A percentile compares a stretch with the other conserved stretches of the same genome.
Conservation (phyloP, 1,140 invertebrate genomes). For the Drosophila rhopaloa region DNA sequence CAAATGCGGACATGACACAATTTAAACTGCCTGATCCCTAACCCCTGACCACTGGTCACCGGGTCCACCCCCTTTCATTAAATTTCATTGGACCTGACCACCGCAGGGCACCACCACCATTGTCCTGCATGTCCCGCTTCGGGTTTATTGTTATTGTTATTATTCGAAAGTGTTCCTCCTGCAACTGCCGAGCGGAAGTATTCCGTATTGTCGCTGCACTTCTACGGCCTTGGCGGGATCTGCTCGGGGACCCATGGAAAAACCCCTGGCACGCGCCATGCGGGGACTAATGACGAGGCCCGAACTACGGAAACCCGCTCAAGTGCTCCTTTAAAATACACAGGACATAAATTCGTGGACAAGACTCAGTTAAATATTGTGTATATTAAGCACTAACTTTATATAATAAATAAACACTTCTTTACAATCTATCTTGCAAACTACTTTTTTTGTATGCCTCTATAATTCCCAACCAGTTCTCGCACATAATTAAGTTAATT, state of each 20-base stretch:
- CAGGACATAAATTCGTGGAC: neutral
- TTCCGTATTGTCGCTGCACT: conserved; percentile 63
- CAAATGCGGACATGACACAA: conserved; percentile 70
- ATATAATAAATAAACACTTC: neutral
- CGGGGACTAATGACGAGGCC: conserved; percentile 66
- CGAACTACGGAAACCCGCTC: conserved; percentile 56
- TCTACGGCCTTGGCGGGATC: conserved; percentile 48
- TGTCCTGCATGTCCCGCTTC: conserved; percentile 58
- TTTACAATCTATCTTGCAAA: no score
- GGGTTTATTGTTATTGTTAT: conserved; percentile 83
- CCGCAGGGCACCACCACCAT: conserved; percentile 53
- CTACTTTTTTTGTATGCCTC: no score
- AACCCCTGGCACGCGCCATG: conserved; percentile 45
- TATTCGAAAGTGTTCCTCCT: conserved; percentile 59
- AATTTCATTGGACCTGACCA: conserved; percentile 47
- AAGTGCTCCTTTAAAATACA: conserved; percentile 61
- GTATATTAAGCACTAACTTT: no score
- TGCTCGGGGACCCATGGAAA: conserved; percentile 19
- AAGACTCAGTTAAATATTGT: no score
- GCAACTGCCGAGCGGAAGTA: conserved; percentile 73
- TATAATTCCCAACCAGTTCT: no score
- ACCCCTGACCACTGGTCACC: conserved; percentile 63
- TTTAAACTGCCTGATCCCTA: conserved; percentile 59
- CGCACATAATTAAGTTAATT: no score
- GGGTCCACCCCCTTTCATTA: conserved; percentile 50